These are phyloP conservation scores for Styela plicata DNA, from an alignment of 23 tunicate species.

Conservation along the genomic window DNA sequence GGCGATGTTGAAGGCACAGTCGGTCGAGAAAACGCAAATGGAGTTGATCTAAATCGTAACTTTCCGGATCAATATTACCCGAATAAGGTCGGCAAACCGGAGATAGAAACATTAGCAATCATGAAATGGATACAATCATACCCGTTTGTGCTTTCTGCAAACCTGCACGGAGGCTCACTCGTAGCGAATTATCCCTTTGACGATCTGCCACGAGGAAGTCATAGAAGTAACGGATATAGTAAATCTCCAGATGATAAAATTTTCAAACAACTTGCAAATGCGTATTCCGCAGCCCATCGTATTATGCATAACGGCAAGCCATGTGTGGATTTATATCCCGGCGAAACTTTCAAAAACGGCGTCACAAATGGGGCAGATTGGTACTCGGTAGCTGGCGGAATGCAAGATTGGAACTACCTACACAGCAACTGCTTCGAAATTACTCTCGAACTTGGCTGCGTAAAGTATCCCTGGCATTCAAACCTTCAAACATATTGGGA, in stretches of 20 bases:
- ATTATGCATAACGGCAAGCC: conserved; percentile 63
- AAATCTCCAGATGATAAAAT: conserved; percentile 59
- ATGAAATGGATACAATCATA: conserved; percentile 57
- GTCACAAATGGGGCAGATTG: conserved; percentile 82
- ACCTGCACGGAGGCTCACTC: conserved; percentile 75
- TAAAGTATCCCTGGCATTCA: conserved; percentile 52
- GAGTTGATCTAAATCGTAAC: conserved; percentile 77
- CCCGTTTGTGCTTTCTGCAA: conserved; percentile 75
- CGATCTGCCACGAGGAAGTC: conserved; percentile 18
- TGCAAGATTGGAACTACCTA: conserved; percentile 84
- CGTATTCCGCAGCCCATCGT: conserved; percentile 42
- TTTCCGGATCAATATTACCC: conserved; percentile 77
- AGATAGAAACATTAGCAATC: conserved; percentile 54
- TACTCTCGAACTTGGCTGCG: conserved; percentile 83
- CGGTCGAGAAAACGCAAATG: conserved; percentile 66
- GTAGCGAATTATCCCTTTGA: conserved; percentile 81
- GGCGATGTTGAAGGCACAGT: conserved; percentile 45
- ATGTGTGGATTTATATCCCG: conserved; percentile 37
- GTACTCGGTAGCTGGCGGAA: conserved; percentile 82
- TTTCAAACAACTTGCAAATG: conserved; percentile 55
- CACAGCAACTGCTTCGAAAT: conserved; percentile 75
- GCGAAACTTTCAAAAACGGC: conserved; percentile 54
- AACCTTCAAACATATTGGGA: conserved; percentile 49
- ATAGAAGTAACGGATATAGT: conserved; percentile 15
- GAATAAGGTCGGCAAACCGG: neutral